Conservation (phyloP, 2,113 vertebrate genomes). For the Glaucomys volans region DNA sequence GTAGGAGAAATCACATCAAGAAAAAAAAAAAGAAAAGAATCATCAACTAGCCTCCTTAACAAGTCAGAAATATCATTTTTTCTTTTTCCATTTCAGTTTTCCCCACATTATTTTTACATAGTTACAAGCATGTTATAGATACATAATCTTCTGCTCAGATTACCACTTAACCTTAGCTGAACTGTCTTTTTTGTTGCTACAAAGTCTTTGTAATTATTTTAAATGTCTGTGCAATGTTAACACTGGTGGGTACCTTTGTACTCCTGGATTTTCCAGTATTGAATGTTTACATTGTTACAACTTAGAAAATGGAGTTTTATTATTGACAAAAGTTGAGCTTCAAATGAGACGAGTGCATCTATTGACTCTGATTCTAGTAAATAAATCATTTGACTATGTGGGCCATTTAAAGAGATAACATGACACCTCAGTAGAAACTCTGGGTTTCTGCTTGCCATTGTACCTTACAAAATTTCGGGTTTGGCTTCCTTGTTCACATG, state of each 20-base stretch:
- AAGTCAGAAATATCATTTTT: slow-evolving; percentile 11
- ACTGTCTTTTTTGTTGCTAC: not conserved
- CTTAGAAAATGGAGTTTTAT: not conserved
- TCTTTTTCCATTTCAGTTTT: not conserved
- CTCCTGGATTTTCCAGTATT: not conserved
- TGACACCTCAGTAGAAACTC: not conserved
- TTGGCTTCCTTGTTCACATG: not conserved
- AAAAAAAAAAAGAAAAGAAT: not conserved
- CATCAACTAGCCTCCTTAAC: not conserved
- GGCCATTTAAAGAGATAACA: not conserved
- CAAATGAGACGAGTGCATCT: not conserved
- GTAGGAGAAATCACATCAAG: not conserved
- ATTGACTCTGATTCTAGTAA: not conserved
- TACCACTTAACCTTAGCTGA: not conserved
- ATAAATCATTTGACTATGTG: not conserved
- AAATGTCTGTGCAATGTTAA: not conserved
- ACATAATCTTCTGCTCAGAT: not conserved
- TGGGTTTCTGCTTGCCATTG: not conserved
- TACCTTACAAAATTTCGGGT: not conserved
- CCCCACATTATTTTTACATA: not conserved
- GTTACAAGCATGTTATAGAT: not conserved
- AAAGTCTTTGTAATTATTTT: not conserved
- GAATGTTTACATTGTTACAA: slow-evolving; percentile 23
- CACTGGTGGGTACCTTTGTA: not conserved
- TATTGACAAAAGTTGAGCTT: not conserved